Evolutionary conservation across 2,888 invertebrate species (phyloP).

Genomic region (Ophion ventricosus): DNA sequence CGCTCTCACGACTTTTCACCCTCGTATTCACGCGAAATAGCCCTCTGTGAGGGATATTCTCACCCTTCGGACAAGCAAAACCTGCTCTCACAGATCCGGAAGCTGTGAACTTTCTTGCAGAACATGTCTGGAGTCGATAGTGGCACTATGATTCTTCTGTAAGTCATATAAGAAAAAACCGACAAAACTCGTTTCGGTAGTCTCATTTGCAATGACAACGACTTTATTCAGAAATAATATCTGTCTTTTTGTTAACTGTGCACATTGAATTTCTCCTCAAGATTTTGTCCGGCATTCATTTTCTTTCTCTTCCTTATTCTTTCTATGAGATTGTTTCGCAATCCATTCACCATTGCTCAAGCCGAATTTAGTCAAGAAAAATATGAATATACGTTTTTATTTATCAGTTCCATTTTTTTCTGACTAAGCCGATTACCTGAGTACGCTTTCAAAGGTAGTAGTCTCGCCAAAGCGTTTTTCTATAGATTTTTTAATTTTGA

Average conservation of each 20-base stretch:
- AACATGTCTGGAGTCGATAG: background rate
- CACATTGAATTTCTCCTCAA: background rate
- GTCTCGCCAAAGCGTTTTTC: no score
- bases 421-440: no score
- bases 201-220: background rate
- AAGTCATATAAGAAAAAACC: slow-evolving; percentile 7
- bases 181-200: slow-evolving; percentile 42
- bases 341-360: no score
- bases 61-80: slow-evolving; percentile 28
- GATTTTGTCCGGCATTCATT: no score
- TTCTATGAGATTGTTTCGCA: no score
- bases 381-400: no score
- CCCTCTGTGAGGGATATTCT: slow-evolving; percentile 7
- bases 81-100: slow-evolving; percentile 44
- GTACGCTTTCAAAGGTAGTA: no score
- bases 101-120: slow-evolving; percentile 20
- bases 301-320: no score
- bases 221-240: background rate
- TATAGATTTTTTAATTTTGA: no score
- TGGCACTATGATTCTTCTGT: slow-evolving; percentile 14
- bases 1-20: slow-evolving; percentile 66
- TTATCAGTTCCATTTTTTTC: no score
- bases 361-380: no score
- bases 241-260: background rate
- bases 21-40: slow-evolving; percentile 16